Evolutionary conservation across 2,888 invertebrate species (phyloP).

Genomic region (Blastobasis lacticolella): DNA sequence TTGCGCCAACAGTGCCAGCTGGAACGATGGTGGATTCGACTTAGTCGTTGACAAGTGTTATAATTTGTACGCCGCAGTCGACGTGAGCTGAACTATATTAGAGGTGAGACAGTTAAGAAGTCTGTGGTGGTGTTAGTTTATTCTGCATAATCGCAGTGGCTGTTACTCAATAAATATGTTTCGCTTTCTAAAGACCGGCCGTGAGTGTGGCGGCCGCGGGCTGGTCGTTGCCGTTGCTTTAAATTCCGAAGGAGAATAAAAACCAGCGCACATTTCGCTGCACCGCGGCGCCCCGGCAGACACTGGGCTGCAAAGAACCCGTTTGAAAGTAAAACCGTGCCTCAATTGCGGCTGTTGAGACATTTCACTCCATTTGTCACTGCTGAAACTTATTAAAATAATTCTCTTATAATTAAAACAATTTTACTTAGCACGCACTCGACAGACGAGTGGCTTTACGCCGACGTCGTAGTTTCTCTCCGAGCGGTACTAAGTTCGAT

Average conservation of each 20-base stretch:
- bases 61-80: slow-evolving; percentile 35
- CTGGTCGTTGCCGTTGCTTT: slow-evolving; percentile 28
- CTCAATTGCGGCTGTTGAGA: slow-evolving; percentile 35
- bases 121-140: slow-evolving; percentile 9
- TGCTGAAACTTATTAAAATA: slow-evolving; percentile 21
- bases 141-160: slow-evolving; percentile 33
- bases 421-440: not conserved
- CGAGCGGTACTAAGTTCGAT: too few relatives aligned
- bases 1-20: slow-evolving; percentile 43
- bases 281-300: not conserved
- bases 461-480: too few relatives aligned
- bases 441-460: too few relatives aligned
- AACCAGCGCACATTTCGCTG: slow-evolving; percentile 6
- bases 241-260: slow-evolving; percentile 40
- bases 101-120: slow-evolving; percentile 44
- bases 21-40: slow-evolving; percentile 68
- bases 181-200: slow-evolving; percentile 69
- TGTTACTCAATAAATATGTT: slow-evolving; percentile 51
- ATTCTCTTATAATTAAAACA: not conserved
- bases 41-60: slow-evolving; percentile 51
- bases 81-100: slow-evolving; percentile 33
- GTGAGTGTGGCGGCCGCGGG: slow-evolving; percentile 61
- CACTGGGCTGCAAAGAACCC: slow-evolving; percentile 25
- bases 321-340: slow-evolving; percentile 52
- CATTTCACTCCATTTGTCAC: slow-evolving; percentile 42